phyloP scores from a whole-genome alignment of 2,888 invertebrate genomes.

The Theretra japonica region DNA sequence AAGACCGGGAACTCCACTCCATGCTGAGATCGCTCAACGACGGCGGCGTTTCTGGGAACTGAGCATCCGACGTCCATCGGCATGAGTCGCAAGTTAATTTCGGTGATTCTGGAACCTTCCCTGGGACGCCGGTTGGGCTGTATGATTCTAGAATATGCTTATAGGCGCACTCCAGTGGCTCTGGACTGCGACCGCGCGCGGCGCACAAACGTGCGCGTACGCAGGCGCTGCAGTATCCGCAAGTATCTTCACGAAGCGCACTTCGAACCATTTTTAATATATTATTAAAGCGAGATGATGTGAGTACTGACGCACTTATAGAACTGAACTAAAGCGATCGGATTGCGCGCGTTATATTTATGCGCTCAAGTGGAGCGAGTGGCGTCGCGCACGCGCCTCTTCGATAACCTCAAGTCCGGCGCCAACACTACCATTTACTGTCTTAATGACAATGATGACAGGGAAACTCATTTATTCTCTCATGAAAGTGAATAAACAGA shows the following conservation, averaged over 20 bases:
- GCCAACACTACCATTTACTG: constrained; percentile 60
- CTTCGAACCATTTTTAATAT: constrained; percentile 68
- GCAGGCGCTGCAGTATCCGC: constrained; percentile 80
- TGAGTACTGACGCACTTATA: constrained; percentile 52
- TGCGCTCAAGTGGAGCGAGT: constrained; percentile 53
- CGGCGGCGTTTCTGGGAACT: constrained; percentile 78
- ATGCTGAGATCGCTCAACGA: constrained; percentile 76
- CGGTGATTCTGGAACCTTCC: constrained; percentile 62
- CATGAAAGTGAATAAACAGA: constrained; percentile 26
- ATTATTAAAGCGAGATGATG: constrained; percentile 26
- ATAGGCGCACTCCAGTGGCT: constrained; percentile 77
- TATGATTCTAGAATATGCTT: constrained; percentile 81
- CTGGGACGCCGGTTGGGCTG: constrained; percentile 53
- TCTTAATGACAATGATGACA: constrained; percentile 40
- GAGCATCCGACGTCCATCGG: constrained; percentile 79
- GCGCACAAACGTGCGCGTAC: constrained; percentile 72
- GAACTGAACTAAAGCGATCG: constrained; percentile 66
- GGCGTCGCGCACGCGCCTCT: constrained; percentile 79
- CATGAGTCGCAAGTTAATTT: constrained; percentile 74
- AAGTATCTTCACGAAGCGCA: constrained; percentile 67
- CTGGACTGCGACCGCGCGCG: constrained; percentile 74
- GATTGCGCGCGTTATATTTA: constrained; percentile 66
- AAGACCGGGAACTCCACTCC: constrained; percentile 77
- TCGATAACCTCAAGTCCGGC: constrained; percentile 76
- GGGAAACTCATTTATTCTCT: constrained; percentile 38